Evolutionary conservation across 2,113 vertebrate species (phyloP), one percentile per base, ranked within the genome.

Genomic region (Nannospalax galili): DNA sequence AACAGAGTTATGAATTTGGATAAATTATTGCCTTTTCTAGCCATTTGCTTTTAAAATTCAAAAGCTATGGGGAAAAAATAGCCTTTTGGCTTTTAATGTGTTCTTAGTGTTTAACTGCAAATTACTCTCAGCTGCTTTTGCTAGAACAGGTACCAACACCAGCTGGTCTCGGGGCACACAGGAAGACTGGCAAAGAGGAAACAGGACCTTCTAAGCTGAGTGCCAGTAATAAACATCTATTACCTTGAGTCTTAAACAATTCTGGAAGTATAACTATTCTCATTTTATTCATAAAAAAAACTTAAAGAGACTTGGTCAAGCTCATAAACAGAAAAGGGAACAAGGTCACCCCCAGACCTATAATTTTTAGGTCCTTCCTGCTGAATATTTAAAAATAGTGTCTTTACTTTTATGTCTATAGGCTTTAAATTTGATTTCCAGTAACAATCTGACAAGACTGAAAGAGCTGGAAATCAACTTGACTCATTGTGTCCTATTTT

Each of bases 391-490:
- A 67, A 88, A 93, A 95, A 90, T 1, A 69, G 28, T 67, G 17
- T 48, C 78, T 79, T 96, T 88, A 91, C 62, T 94, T 97, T 93
- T 78, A 92, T 32, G 22, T 62, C 42, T 78, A 52, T 40, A 90
- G 74, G 52, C 32, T 89, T 89, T 91, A 88, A 58, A 84, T 95
- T 96, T 81, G 32, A 93, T 60, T 91, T 92, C 74, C 64, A 95
- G 73, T 5, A 95, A 85, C 28, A 88, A 90, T 48, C 82, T 93
- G 42, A 86, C 52, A 96, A 88, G 70, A 92, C 42, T 40, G 74
- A 94, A 96, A 92, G 77, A 92, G 35, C n/a, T 82, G 12, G 26
- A 84, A 92, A 92, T 91, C 73, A 85, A 86, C 89, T 60, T 60
- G 91, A 95, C 28, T 67, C 75, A 58, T 60, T 6, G 69, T 37